Conservation (phyloP, 2,888 invertebrate species). For the Drosophila lutescens region DNA sequence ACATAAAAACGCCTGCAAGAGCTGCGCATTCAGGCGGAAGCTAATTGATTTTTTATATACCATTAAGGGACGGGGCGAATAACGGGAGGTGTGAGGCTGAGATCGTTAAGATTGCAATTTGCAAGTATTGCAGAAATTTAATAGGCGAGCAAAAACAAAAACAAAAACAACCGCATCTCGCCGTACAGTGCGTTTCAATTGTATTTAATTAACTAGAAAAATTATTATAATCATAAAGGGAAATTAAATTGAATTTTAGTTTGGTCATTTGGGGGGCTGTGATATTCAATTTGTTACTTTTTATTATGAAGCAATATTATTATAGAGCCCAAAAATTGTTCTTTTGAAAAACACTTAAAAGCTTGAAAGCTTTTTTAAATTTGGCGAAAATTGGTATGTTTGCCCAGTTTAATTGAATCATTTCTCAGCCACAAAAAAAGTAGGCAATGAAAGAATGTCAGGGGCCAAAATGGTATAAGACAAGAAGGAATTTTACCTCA, state of each 20-base stretch:
- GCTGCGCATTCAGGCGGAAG: conserved; percentile 29
- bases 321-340: too few species aligned
- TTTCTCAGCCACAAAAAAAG: conserved; percentile 8
- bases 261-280: too few species aligned
- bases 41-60: conserved; percentile 68
- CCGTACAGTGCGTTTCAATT: neutral
- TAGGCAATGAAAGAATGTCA: conserved; percentile 7
- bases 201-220: conserved; percentile 1
- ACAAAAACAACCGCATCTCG: neutral
- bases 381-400: neutral
- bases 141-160: conserved; percentile 1
- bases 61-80: conserved; percentile 17
- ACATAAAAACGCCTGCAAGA: conserved; percentile 28
- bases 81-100: conserved; percentile 6
- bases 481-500: conserved; percentile 6
- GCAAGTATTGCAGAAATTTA: conserved; percentile 26
- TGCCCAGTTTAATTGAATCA: conserved; percentile 4
- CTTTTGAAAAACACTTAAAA: too few species aligned
- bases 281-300: too few species aligned
- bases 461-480: neutral
- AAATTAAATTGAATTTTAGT: neutral
- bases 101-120: conserved; percentile 38
- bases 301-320: neutral
- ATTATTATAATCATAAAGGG: neutral
- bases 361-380: too few species aligned